Base-by-base conservation (phyloP, 2,113 vertebrate genomes). In the Heterotis niloticus region DNA sequence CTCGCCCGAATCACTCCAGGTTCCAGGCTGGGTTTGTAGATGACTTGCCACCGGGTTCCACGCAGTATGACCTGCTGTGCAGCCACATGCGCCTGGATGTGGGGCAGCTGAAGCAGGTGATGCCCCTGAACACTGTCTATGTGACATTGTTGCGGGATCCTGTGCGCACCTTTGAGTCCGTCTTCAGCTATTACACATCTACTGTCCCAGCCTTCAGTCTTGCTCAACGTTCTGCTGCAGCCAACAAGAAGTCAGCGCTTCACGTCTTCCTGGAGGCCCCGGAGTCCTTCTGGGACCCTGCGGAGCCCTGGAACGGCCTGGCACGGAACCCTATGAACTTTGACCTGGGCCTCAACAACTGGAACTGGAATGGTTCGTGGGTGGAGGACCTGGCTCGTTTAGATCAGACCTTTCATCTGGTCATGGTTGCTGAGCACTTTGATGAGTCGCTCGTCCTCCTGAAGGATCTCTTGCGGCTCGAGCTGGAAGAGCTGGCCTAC, bases 291-390 rank as follows among this genome's bases (percentile, higher is more conserved):
- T 90, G 87, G 56, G 80, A 84, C 54, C 80, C 79, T 0, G 59
- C n/a, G 4, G 72, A 82, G 1, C 12, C 17, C 0, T 5, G 78
- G 5, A 81, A 85, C 0, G 73, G 83, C 23, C 76, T 86, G 23
- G 86, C 81, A 28, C 81, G 74, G 72, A 87, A 88, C 71, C 84
- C 88, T 12, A 83, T 86, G 86, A 85, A 82, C 74, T 90, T 87
- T n/a, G 88, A 90, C 74, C 77, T 86, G 7, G 86, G 85, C 10
- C 70, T 85, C 3, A 81, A 82, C 60, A 72, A 67, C 18, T 73
- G 68, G 9, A n/a, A 75, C 66, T 79, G 64, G 68, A 82, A 77
- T 69, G 12, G 28, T 0, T 68, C 65, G n/a, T 83, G 85, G 85
- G n/a, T 56, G 0, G 24, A 23, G 23, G 72, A 85, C 64, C 70